A percentile compares a stretch with the other conserved stretches of the same genome.
These are phyloP conservation scores for Biston stratarius DNA, from an alignment of 2,888 invertebrate species.

Conservation along the genomic window DNA sequence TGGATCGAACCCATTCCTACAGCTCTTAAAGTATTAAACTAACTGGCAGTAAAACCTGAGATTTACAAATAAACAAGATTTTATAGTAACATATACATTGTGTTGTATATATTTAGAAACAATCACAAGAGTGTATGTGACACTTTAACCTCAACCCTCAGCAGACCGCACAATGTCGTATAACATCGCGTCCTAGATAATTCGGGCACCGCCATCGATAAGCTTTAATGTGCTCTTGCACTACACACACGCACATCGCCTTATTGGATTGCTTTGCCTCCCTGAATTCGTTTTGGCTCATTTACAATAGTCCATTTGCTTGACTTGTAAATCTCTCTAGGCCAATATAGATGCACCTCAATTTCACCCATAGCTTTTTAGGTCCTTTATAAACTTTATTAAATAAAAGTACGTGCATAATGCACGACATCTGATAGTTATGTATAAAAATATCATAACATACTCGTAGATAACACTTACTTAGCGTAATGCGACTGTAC, in stretches of 20 bases:
- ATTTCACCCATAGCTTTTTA: too few species aligned
- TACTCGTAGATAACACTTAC: too few species aligned
- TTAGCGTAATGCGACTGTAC: too few species aligned
- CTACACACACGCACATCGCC: constrained; percentile 50
- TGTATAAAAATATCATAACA: too few species aligned
- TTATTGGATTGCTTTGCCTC: constrained; percentile 59
- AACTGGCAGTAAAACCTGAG: background rate
- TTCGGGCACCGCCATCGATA: constrained; percentile 45
- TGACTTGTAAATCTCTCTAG: background rate
- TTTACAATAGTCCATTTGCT: constrained; percentile 14
- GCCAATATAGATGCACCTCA: too few species aligned
- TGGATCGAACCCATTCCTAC: too few species aligned
- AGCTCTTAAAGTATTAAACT: too few species aligned
- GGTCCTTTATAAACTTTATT: too few species aligned
- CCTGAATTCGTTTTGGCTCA: constrained; percentile 51
- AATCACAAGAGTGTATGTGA: constrained; percentile 37
- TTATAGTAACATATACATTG: background rate
- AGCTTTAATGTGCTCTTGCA: constrained; percentile 51
- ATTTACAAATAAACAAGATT: background rate
- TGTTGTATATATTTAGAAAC: constrained; percentile 1
- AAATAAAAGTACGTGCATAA: too few species aligned
- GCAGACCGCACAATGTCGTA: constrained; percentile 36
- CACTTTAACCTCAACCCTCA: constrained; percentile 37
- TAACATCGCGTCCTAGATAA: constrained; percentile 41
- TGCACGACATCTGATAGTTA: too few species aligned